A percentile compares a stretch with the other conserved stretches of the same genome.
Conservation (phyloP, 92 coral and sea anemone genomes). For the Nematostella vectensis region DNA sequence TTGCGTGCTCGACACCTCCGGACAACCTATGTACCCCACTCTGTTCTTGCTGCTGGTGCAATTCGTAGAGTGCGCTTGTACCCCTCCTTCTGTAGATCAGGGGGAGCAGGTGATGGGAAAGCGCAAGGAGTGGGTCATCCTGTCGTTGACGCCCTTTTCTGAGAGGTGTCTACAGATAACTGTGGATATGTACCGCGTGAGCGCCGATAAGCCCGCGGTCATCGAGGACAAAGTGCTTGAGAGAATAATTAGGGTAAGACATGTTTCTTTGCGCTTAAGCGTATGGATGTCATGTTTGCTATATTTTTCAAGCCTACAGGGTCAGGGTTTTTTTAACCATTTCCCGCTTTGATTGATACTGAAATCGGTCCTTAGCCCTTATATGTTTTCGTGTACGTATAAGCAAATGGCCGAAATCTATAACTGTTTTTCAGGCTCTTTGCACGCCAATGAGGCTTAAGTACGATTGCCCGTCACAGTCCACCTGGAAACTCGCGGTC, state of each 20-base stretch:
- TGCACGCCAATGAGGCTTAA: constrained; percentile 81
- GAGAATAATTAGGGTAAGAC: constrained; percentile 74
- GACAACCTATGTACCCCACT: constrained; percentile 97
- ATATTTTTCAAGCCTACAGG: neutral
- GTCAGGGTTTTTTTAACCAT: too few relatives aligned
- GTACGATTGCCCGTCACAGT: constrained; percentile 91
- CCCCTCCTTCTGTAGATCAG: constrained; percentile 65
- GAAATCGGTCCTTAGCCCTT: too few relatives aligned
- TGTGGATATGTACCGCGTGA: constrained; percentile 64
- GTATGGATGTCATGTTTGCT: neutral
- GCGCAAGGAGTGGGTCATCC: constrained; percentile 75
- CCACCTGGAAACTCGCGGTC: constrained; percentile 97
- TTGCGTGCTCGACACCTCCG: constrained; percentile 76
- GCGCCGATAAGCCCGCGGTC: constrained; percentile 72
- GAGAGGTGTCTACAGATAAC: constrained; percentile 73
- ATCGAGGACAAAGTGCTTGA: constrained; percentile 87
- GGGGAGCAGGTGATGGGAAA: constrained; percentile 23
- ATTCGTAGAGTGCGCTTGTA: constrained; percentile 63
- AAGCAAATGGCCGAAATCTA: too few relatives aligned
- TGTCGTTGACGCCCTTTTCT: constrained; percentile 71
- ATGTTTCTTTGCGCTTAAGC: neutral
- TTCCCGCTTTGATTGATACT: too few relatives aligned
- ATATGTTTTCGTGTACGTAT: too few relatives aligned
- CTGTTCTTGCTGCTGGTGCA: constrained; percentile 62
- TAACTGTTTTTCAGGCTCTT: constrained; percentile 55